phyloP scores from a whole-genome alignment of 2,888 invertebrate species.

The Sarcophaga carnaria region DNA sequence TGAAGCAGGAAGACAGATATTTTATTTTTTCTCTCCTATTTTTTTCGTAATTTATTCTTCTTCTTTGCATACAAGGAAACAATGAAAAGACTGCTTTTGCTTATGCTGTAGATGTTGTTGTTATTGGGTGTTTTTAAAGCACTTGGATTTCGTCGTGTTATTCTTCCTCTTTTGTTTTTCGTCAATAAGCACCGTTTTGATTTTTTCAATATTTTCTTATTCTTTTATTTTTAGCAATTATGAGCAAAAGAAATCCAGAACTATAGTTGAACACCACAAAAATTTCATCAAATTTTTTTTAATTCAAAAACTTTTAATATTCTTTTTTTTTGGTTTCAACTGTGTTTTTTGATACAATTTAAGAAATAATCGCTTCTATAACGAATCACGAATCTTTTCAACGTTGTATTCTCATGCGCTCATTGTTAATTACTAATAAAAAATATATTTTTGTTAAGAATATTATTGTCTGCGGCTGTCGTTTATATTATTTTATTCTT shows the following conservation, averaged over 20 bases:
- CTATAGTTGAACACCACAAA: slow-evolving; percentile 43
- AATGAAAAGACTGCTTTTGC: slow-evolving; percentile 35
- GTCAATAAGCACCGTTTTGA: slow-evolving; percentile 45
- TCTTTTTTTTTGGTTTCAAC: slow-evolving; percentile 29
- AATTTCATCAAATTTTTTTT: slow-evolving; percentile 20
- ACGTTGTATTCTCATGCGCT: slow-evolving; percentile 68
- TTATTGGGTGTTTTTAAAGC: slow-evolving; percentile 42
- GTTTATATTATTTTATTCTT: slow-evolving; percentile 50
- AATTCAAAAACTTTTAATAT: not conserved
- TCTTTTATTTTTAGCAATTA: slow-evolving; percentile 21
- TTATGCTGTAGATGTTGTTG: slow-evolving; percentile 10
- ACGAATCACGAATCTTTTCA: slow-evolving; percentile 65
- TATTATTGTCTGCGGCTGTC: slow-evolving; percentile 33
- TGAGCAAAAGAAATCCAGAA: slow-evolving; percentile 32
- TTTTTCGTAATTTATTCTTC: slow-evolving; percentile 38
- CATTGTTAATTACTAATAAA: slow-evolving; percentile 63
- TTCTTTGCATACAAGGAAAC: slow-evolving; percentile 47
- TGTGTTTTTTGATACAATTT: slow-evolving; percentile 45
- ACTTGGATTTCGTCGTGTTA: slow-evolving; percentile 46
- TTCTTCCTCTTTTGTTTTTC: slow-evolving; percentile 22
- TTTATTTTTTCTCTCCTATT: slow-evolving; percentile 39
- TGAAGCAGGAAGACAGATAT: slow-evolving; percentile 60
- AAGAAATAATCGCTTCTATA: slow-evolving; percentile 61
- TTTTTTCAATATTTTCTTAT: slow-evolving; percentile 3
- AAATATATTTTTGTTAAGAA: slow-evolving; percentile 56